Evolutionary conservation across 2,797 vertebrate species (phyloP).

Genomic region (Premnoplex brunnescens): DNA sequence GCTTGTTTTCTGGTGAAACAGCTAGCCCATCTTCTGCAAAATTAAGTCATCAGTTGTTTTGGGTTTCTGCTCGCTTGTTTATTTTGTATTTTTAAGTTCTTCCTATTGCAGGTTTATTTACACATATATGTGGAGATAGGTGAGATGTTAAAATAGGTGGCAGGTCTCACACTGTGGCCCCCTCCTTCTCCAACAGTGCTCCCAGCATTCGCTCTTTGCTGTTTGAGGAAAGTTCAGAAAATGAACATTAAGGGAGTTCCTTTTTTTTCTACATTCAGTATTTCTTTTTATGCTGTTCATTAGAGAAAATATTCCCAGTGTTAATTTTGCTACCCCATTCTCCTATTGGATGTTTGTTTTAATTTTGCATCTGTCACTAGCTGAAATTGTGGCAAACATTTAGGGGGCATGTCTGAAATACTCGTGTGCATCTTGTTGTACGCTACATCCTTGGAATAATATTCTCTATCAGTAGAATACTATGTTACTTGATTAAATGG

Average conservation of each 20-base stretch:
- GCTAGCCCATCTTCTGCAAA: neutral
- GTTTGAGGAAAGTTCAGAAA: neutral
- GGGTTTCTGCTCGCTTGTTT: neutral
- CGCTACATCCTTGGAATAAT: neutral
- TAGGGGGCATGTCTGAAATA: neutral
- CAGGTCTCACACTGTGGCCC: neutral
- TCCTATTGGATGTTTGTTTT: neutral
- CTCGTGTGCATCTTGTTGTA: neutral
- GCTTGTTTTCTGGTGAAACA: neutral
- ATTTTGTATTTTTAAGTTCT: neutral
- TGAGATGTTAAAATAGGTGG: neutral
- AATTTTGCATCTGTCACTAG: neutral
- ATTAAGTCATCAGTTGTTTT: neutral
- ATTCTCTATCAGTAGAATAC: neutral
- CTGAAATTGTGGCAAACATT: neutral
- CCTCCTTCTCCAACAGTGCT: neutral
- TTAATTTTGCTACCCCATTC: neutral
- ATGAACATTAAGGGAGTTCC: neutral
- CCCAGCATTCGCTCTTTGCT: neutral
- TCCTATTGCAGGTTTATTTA: neutral
- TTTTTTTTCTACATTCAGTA: neutral
- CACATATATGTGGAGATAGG: neutral
- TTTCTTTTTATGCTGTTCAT: neutral
- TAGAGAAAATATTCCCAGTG: neutral
- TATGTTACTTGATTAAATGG: neutral